These are phyloP conservation scores for Origma solitaria DNA, from an alignment of 2,113 vertebrate genomes.

Conservation along the genomic window DNA sequence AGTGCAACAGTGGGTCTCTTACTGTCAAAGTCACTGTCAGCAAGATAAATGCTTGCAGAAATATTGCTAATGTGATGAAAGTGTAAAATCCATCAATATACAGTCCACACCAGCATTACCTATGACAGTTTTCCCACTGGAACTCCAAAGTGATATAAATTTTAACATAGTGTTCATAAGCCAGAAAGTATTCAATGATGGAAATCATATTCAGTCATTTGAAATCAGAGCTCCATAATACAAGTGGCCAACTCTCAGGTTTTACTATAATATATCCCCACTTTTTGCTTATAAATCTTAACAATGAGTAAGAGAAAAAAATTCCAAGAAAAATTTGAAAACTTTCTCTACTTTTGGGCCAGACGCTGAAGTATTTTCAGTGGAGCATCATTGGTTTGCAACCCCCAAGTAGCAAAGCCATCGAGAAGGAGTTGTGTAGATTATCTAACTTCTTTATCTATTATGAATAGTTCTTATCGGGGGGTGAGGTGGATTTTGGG, in stretches of 20 bases:
- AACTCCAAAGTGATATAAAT: neutral
- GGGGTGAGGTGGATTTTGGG: fast-evolving
- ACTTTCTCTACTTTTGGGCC: neutral
- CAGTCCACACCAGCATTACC: neutral
- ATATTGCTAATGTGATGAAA: conserved; percentile 19
- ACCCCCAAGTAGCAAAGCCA: neutral
- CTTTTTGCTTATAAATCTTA: neutral
- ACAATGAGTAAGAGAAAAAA: neutral
- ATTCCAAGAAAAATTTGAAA: neutral
- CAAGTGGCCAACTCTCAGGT: neutral
- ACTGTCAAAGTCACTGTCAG: neutral
- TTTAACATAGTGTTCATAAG: neutral
- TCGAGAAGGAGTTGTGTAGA: neutral
- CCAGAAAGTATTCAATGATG: neutral
- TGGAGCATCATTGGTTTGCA: neutral
- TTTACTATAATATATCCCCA: neutral
- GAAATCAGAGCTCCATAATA: neutral
- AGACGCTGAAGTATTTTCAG: neutral
- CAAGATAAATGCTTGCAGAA: neutral
- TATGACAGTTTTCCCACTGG: neutral
- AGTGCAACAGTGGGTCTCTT: neutral
- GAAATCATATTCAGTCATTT: neutral
- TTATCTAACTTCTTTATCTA: neutral
- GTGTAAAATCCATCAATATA: conserved; percentile 17
- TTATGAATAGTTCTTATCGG: neutral